phyloP scores from a whole-genome alignment of 2,888 invertebrate genomes.

The Heliconius charithonia region DNA sequence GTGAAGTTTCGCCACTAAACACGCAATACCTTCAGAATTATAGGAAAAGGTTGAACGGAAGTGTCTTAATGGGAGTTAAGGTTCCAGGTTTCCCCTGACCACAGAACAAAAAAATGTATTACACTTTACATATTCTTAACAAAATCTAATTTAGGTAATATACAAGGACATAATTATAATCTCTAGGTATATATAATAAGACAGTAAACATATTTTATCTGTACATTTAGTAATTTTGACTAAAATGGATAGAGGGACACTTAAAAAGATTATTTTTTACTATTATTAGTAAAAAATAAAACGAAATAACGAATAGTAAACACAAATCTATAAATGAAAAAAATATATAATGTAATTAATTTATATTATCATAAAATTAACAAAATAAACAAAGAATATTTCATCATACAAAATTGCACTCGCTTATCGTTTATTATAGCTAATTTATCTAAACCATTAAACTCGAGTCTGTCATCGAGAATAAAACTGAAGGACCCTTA shows the following conservation, averaged over 20 bases:
- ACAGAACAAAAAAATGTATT: no score
- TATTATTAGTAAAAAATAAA: no score
- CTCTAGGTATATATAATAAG: no score
- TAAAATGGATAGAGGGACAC: no score
- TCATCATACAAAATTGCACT: slow-evolving; percentile 21
- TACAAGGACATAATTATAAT: no score
- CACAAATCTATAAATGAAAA: not conserved
- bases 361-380: not conserved
- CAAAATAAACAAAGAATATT: not conserved
- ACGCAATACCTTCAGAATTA: no score
- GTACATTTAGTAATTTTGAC: no score
- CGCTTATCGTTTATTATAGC: slow-evolving; percentile 41
- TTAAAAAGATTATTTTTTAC: no score
- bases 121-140: no score
- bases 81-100: not conserved
- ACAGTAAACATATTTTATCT: no score
- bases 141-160: no score
- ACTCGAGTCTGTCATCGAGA: slow-evolving; percentile 40
- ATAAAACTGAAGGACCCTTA: slow-evolving; percentile 35
- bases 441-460: slow-evolving; percentile 48
- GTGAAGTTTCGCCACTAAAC: not conserved
- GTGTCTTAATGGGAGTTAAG: not conserved
- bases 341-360: not conserved
- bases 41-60: not conserved
- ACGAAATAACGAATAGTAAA: not conserved